Evolutionary conservation across 2,113 vertebrate species (phyloP).

Genomic region (Semnornis frantzii): DNA sequence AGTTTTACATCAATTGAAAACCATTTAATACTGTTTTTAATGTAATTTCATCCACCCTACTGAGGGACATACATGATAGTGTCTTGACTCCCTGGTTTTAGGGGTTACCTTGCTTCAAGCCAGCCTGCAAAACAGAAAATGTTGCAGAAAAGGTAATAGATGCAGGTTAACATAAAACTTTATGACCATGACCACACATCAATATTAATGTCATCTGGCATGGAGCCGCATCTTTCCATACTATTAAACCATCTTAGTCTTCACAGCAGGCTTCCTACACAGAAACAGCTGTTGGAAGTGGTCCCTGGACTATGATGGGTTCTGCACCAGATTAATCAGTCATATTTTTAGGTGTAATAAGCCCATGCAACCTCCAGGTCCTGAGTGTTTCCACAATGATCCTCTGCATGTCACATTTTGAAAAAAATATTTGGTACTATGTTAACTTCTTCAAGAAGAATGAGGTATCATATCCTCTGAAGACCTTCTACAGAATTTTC

Average conservation of each 20-base stretch:
- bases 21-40: not conserved
- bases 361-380: not conserved
- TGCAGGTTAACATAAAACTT: not conserved
- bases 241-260: not conserved
- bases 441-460: not conserved
- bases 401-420: fast-evolving
- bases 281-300: not conserved
- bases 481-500: not conserved
- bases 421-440: not conserved
- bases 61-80: not conserved
- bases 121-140: not conserved
- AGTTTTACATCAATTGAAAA: not conserved
- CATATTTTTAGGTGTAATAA: not conserved
- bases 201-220: not conserved
- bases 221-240: not conserved
- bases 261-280: not conserved
- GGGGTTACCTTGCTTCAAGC: not conserved
- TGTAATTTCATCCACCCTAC: not conserved
- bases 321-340: not conserved
- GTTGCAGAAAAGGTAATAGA: not conserved
- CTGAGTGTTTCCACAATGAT: fast-evolving
- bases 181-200: not conserved
- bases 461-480: not conserved
- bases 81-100: not conserved
- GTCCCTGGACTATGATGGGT: not conserved